phyloP scores from a whole-genome alignment of 2,113 vertebrate species.

The Rhombomys opimus region DNA sequence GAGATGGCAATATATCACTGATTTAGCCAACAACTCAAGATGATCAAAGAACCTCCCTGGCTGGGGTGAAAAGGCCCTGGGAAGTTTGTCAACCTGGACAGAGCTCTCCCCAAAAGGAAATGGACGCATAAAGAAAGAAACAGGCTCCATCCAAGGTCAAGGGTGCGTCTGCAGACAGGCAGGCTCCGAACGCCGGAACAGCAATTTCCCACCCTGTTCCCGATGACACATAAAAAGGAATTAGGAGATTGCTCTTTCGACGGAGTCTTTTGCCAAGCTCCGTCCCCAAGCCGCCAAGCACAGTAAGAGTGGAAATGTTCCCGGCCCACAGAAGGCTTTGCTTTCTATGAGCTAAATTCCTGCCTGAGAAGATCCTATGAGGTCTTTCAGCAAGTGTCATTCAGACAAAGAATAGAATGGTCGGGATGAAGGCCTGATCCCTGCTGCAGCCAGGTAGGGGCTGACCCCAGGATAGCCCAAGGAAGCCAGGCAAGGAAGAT shows the following conservation, averaged over 20 bases:
- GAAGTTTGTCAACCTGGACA: neutral
- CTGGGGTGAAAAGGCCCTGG: neutral
- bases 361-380: neutral
- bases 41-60: neutral
- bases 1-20: neutral
- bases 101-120: fast-evolving
- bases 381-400: too few species aligned
- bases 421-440: neutral
- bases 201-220: neutral
- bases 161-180: neutral
- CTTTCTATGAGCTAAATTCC: neutral
- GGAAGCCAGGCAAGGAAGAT: neutral
- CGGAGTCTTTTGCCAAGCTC: neutral
- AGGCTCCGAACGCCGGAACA: neutral
- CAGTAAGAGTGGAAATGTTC: too few species aligned
- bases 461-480: neutral
- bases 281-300: neutral
- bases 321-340: neutral
- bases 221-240: neutral
- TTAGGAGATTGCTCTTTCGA: neutral
- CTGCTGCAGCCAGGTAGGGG: neutral
- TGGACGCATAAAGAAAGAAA: neutral
- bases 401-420: neutral
- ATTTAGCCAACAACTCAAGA: fast-evolving
- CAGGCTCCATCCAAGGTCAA: neutral